Evolutionary conservation across 2,797 vertebrate genomes (phyloP).

Genomic region (Girardinus metallicus): DNA sequence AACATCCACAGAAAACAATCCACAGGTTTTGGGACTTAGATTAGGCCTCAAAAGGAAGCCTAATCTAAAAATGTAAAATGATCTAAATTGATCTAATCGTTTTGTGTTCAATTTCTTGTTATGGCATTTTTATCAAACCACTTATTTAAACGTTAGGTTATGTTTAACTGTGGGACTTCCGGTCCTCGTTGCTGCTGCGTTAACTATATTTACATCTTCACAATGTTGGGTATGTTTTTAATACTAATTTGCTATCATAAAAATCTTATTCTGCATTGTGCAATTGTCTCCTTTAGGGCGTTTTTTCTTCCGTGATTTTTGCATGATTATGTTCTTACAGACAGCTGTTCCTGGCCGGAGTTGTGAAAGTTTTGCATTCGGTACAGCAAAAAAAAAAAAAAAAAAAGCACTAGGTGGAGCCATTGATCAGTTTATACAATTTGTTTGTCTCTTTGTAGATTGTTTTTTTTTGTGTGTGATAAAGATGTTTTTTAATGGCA

Average conservation of each 20-base stretch:
- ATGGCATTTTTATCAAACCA: not conserved
- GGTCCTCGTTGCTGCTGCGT: not conserved
- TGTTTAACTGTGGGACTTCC: not conserved
- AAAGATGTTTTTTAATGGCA: not conserved
- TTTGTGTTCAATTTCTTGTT: not conserved
- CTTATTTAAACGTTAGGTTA: not conserved
- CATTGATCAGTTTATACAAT: conserved; percentile 14
- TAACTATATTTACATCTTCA: not conserved
- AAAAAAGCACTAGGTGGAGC: conserved; percentile 36
- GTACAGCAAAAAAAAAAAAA: not conserved
- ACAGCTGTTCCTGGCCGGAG: not conserved
- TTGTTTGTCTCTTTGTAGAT: not conserved
- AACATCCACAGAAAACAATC: not conserved
- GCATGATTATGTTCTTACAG: fast-evolving
- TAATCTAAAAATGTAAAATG: not conserved
- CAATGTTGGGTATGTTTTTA: not conserved
- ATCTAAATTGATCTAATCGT: not conserved
- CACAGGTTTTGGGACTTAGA: not conserved
- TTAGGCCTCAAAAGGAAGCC: not conserved
- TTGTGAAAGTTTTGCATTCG: not conserved
- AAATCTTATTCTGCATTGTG: not conserved
- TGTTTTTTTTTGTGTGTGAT: not conserved
- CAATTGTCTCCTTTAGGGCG: not conserved
- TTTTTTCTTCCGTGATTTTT: not conserved
- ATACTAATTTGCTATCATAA: not conserved